Base-by-base conservation (phyloP, 2,797 vertebrate species). In the Muscicapa striata region DNA sequence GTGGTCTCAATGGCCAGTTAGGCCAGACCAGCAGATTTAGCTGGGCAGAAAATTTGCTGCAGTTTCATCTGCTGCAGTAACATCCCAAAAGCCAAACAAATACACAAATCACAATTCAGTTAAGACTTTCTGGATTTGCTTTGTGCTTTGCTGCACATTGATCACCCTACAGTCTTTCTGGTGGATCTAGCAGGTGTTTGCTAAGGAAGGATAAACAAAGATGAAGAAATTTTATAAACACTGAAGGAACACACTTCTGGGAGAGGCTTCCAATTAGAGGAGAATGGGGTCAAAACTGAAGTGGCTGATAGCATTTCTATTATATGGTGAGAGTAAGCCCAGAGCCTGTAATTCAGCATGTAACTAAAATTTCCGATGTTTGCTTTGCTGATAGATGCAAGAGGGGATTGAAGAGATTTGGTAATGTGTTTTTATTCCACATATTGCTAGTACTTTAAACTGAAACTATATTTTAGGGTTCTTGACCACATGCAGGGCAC, bases 191-290 rank as follows among this genome's bases (percentile, higher is more conserved):
- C 17, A 64, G 57, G 17, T 72, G 8, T 16, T 93, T 90, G 20
- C 27, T 85, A 48, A 67, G 61, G 38, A 87, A 85, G 30, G 14
- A 52, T 8, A 59, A 27, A 30, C 5, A 46, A 80, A 87, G 18
- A 15, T 48, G 19, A 75, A 55, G 40, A 24, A 87, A 38, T 19
- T 46, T 93, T 40, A 43, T 54, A 55, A 68, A 27, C 2, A 0
- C 1, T 22, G 36, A 66, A 68, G 22, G 2, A 81, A 1, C 10
- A 34, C 0, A 0, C 6, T 49, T 88, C 52, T 36, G 32, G 32
- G 49, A 72, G 24, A 75, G 11, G 13, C 3, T 82, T 94, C 19
- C 5, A 48, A 1, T 45, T 38, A 83, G 63, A 69, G 34, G 61
- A 68, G 15, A 87, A 76, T 9, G 19, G 13, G 11, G 12, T 3